Evolutionary conservation across 2,113 vertebrate genomes (phyloP).

Genomic region (Ciconia maguari): DNA sequence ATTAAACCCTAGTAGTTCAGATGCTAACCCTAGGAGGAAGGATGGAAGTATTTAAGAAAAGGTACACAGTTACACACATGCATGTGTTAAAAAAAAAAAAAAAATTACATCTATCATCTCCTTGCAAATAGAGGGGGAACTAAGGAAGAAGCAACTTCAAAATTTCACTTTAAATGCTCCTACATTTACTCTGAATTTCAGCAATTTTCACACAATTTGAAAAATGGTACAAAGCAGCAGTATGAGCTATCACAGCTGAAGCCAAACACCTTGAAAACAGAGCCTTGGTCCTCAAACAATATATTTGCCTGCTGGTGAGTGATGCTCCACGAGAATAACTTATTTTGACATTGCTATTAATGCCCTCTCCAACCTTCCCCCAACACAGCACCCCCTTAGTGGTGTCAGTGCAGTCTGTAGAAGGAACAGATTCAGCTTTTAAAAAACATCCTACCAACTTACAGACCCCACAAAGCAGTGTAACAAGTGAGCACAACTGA

Average conservation of each 20-base stretch:
- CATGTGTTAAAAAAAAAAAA: too few species aligned
- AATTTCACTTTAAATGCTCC: neutral
- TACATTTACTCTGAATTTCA: neutral
- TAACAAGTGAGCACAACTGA: neutral
- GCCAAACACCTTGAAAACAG: neutral
- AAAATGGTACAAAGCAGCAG: neutral
- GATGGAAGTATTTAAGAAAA: neutral
- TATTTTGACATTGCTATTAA: neutral
- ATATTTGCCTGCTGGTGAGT: neutral
- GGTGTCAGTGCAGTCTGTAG: neutral
- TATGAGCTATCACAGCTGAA: neutral
- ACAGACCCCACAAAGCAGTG: neutral
- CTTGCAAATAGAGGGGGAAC: neutral
- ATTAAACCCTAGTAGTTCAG: neutral
- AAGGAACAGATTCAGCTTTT: neutral
- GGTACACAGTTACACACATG: neutral
- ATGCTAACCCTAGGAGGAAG: neutral
- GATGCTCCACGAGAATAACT: neutral
- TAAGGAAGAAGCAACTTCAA: neutral
- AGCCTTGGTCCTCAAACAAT: neutral
- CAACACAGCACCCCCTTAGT: neutral
- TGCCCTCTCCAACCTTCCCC: neutral
- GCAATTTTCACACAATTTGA: neutral
- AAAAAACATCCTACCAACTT: neutral
- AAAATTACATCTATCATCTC: neutral